Conservation (phyloP, 2,888 invertebrate genomes). For the Agrotis puta region DNA sequence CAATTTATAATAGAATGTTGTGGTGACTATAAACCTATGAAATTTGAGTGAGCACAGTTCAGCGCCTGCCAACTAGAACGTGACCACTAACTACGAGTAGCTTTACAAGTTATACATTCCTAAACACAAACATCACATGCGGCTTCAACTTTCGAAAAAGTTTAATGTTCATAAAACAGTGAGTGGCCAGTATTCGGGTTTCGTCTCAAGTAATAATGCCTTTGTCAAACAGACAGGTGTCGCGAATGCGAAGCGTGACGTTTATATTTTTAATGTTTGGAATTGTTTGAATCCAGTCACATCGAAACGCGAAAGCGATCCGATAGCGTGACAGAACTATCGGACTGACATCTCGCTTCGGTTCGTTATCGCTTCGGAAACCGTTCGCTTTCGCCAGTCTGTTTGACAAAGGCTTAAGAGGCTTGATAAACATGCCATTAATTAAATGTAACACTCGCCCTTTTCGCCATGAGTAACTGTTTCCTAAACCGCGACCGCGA, state of each 20-base stretch:
- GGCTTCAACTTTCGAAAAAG: constrained; percentile 3
- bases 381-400: too few relatives aligned
- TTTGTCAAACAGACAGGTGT: too few relatives aligned
- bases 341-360: too few relatives aligned
- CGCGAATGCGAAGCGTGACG: too few relatives aligned
- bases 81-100: constrained; percentile 27
- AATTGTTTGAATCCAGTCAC: too few relatives aligned
- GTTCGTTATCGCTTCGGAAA: too few relatives aligned
- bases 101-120: constrained; percentile 12
- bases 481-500: constrained; percentile 59
- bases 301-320: too few relatives aligned
- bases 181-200: background rate
- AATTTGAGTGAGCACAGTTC: background rate
- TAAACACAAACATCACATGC: constrained; percentile 14
- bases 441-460: constrained; percentile 18
- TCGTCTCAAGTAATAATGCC: background rate
- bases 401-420: too few relatives aligned
- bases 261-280: too few relatives aligned
- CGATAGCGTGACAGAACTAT: too few relatives aligned
- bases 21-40: background rate
- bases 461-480: background rate
- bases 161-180: background rate
- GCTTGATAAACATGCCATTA: constrained; percentile 1
- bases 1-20: background rate
- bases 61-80: constrained; percentile 10